Conservation (phyloP, 1,140 invertebrate genomes). For the Holcopasites calliopsidis region DNA sequence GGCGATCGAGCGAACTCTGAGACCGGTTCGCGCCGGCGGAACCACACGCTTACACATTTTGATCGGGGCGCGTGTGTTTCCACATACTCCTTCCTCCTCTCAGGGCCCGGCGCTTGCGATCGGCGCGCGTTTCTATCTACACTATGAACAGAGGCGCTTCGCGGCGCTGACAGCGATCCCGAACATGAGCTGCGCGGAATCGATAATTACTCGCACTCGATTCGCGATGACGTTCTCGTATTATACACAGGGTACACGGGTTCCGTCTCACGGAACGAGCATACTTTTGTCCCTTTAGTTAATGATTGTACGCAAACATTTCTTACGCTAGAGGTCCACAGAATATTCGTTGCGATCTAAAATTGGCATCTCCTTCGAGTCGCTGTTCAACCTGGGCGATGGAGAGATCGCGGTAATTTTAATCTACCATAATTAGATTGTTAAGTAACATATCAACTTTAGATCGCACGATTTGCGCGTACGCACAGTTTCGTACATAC, state of each 20-base stretch:
- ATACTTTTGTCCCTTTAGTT: constrained; percentile 15
- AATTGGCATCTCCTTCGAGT: not conserved
- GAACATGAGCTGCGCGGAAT: constrained; percentile 44
- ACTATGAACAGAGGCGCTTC: constrained; percentile 55
- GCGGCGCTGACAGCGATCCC: constrained; percentile 49
- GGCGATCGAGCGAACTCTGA: constrained; percentile 24
- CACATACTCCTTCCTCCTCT: too few species aligned
- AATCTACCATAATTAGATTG: not conserved
- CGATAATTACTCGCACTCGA: constrained; percentile 50
- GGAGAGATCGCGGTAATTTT: constrained; percentile 1
- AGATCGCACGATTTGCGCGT: constrained; percentile 10
- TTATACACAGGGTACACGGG: constrained; percentile 24
- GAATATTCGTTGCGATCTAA: constrained; percentile 30
- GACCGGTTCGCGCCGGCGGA: constrained; percentile 10
- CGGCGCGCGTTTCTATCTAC: constrained; percentile 34
- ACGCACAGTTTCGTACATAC: constrained; percentile 22
- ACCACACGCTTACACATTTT: too few species aligned
- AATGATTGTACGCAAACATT: constrained; percentile 38
- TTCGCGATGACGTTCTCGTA: constrained; percentile 40
- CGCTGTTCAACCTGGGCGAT: not conserved
- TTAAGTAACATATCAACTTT: not conserved
- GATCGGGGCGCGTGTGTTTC: too few species aligned
- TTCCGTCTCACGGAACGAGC: not conserved
- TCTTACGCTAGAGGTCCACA: constrained; percentile 34
- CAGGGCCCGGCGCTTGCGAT: constrained; percentile 1